Conservation (phyloP, 64 coral and sea anemone species). For the Astreopora myriophthalma region DNA sequence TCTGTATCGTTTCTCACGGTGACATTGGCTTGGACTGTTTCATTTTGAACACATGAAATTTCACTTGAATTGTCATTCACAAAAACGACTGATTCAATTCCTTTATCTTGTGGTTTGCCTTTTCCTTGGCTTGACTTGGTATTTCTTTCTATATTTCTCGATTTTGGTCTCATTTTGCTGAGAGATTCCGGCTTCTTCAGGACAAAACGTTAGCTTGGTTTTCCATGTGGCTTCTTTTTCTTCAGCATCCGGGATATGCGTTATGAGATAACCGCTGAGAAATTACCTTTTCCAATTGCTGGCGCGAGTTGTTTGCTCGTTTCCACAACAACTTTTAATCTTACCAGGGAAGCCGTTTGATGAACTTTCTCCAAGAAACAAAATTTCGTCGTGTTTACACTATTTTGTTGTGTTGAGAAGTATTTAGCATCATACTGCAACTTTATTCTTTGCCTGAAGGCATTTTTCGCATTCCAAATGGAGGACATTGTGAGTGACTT, state of each 20-base stretch:
- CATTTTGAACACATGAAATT: neutral
- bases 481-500: constrained; percentile 90
- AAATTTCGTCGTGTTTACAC: neutral
- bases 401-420: neutral
- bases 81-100: neutral
- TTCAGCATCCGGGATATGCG: neutral
- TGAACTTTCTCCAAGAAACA: neutral
- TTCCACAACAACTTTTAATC: constrained; percentile 84
- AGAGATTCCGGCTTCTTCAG: neutral
- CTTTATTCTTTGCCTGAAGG: neutral
- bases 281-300: neutral
- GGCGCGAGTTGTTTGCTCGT: constrained; percentile 54
- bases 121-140: neutral
- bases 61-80: neutral
- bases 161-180: neutral
- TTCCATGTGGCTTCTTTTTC: neutral
- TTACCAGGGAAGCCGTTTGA: neutral
- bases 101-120: neutral
- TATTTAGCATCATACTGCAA: neutral
- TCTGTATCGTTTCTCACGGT: neutral
- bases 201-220: too few relatives aligned
- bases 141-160: neutral
- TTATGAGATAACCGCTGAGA: constrained; percentile 4
- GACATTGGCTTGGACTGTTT: neutral
- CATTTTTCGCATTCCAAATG: constrained; percentile 68